A percentile compares a stretch with the other conserved stretches of the same genome.
These are phyloP conservation scores for Emesis castigata DNA, from an alignment of 2,888 invertebrate genomes.

Conservation along the genomic window DNA sequence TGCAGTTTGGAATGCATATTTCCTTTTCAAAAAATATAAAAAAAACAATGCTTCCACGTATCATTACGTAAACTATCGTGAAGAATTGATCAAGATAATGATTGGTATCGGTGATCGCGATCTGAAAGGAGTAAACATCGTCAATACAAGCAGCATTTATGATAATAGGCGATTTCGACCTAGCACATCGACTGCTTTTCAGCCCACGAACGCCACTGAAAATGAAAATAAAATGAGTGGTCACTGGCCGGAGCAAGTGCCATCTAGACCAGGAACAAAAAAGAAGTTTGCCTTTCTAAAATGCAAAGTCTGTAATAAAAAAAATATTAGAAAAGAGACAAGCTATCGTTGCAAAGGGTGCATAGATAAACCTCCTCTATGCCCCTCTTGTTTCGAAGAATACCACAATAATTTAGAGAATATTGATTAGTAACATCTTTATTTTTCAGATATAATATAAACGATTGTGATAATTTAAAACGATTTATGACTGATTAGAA, in stretches of 20 bases:
- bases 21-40: slow-evolving; percentile 14
- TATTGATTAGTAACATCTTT: too few species aligned
- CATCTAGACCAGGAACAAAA: too few species aligned
- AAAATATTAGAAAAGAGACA: slow-evolving; percentile 47
- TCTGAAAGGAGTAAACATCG: not conserved
- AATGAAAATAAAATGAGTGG: too few species aligned
- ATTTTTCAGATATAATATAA: too few species aligned
- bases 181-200: too few species aligned
- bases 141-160: slow-evolving; percentile 9
- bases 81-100: slow-evolving; percentile 10
- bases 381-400: slow-evolving; percentile 48
- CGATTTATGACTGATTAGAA: too few species aligned
- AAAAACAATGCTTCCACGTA: not conserved
- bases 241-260: too few species aligned
- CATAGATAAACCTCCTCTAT: slow-evolving; percentile 48
- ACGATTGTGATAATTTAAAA: too few species aligned
- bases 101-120: not conserved
- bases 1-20: slow-evolving; percentile 26
- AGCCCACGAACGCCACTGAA: too few species aligned
- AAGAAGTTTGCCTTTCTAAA: too few species aligned
- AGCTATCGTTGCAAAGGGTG: slow-evolving; percentile 50
- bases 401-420: too few species aligned
- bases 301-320: slow-evolving; percentile 16
- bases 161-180: slow-evolving; percentile 10
- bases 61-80: slow-evolving; percentile 6